Evolutionary conservation across 2,888 invertebrate species (phyloP).

Genomic region (Dichetophora obliterata): DNA sequence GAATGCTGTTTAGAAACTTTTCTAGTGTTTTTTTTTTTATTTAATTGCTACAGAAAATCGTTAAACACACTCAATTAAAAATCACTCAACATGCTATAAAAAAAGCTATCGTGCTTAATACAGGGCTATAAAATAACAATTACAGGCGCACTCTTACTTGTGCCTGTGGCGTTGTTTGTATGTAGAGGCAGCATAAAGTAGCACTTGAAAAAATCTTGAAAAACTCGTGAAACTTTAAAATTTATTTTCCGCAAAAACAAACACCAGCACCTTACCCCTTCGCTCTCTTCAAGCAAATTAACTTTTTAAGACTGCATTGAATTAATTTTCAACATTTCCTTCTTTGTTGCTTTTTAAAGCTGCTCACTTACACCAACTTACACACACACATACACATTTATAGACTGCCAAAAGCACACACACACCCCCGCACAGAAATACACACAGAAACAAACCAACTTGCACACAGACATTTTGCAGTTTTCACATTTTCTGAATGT

Average conservation of each 20-base stretch:
- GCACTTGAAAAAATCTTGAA: too few relatives aligned
- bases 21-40: background rate
- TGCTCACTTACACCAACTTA: background rate
- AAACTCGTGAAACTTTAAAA: too few relatives aligned
- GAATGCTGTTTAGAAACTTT: too few relatives aligned
- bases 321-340: constrained; percentile 22
- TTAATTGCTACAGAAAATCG: background rate
- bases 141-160: background rate
- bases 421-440: background rate
- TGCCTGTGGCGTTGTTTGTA: too few relatives aligned
- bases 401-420: background rate
- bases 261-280: background rate
- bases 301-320: constrained; percentile 26
- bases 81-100: background rate
- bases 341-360: background rate
- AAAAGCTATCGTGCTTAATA: too few relatives aligned
- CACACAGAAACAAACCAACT: background rate
- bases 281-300: background rate
- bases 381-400: background rate
- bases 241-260: background rate
- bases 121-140: background rate
- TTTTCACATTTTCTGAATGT: constrained; percentile 10
- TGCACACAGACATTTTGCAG: background rate
- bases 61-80: background rate
- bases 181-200: too few relatives aligned